A percentile compares a stretch with the other conserved stretches of the same genome.
phyloP scores from a whole-genome alignment of 2,113 vertebrate species.

The Pelecanus crispus region DNA sequence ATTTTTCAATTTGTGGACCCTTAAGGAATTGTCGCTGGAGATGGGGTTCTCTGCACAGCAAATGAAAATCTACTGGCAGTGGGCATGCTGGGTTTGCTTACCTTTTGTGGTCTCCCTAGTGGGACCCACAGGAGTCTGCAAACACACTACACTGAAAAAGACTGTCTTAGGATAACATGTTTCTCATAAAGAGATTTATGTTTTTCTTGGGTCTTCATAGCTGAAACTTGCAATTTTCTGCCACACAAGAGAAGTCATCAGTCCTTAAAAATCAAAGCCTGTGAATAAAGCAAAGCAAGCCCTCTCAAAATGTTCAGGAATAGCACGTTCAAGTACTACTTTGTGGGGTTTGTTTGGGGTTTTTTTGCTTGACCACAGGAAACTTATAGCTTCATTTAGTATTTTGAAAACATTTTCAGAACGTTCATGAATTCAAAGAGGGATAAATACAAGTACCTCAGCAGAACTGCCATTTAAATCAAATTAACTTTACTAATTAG shows the following conservation, averaged over 20 bases:
- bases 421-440: conserved; percentile 22
- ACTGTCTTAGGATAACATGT: not conserved
- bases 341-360: not conserved
- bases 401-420: conserved; percentile 64
- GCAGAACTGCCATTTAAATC: conserved; percentile 72
- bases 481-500: conserved; percentile 74
- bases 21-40: conserved; percentile 27
- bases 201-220: not conserved
- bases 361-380: conserved; percentile 52
- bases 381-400: conserved; percentile 57
- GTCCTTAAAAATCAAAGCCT: conserved; percentile 25
- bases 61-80: conserved; percentile 28
- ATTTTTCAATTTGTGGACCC: conserved; percentile 43
- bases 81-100: conserved; percentile 19
- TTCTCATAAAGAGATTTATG: not conserved
- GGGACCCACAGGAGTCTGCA: not conserved
- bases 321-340: conserved; percentile 30
- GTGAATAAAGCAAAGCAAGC: conserved; percentile 41
- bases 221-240: conserved; percentile 19
- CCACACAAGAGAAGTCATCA: not conserved
- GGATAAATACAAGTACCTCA: conserved; percentile 62
- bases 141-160: not conserved
- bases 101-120: not conserved
- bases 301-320: conserved; percentile 21
- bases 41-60: not conserved